Conservation (phyloP, 2,113 vertebrate species). For the Stictonetta naevosa region DNA sequence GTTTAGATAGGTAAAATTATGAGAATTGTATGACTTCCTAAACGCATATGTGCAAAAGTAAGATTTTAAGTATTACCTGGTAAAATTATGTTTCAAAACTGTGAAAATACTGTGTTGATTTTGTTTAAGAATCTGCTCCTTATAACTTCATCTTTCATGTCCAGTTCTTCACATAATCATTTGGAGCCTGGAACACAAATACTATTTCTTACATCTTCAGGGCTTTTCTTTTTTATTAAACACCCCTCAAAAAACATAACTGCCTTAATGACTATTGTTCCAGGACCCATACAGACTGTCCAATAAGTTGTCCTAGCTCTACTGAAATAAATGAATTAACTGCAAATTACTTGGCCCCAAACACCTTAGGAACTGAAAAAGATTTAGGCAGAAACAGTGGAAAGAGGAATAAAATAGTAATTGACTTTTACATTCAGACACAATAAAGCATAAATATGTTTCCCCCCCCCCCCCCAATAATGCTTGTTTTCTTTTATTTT, state of each 20-base stretch:
- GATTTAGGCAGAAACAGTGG: neutral
- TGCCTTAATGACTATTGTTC: neutral
- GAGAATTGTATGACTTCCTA: neutral
- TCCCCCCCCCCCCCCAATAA: neutral
- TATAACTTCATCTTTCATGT: neutral
- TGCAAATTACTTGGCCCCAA: neutral
- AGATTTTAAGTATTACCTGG: neutral
- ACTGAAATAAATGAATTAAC: neutral
- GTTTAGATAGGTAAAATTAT: neutral
- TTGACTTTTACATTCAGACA: neutral
- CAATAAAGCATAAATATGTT: neutral
- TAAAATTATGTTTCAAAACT: neutral
- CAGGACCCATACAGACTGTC: neutral
- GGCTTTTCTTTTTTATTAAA: neutral
- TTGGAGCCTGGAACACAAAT: neutral
- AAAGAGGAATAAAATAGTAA: neutral
- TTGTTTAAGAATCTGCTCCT: neutral
- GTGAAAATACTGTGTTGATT: neutral
- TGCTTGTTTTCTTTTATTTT: neutral
- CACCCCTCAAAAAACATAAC: rapidly evolving
- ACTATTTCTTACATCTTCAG: neutral
- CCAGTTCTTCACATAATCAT: neutral
- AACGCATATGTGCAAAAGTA: neutral
- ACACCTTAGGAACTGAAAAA: neutral
- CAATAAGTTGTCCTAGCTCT: neutral